Evolutionary conservation across 2,797 vertebrate genomes (phyloP).

Genomic region (Hylomyscus alleni): DNA sequence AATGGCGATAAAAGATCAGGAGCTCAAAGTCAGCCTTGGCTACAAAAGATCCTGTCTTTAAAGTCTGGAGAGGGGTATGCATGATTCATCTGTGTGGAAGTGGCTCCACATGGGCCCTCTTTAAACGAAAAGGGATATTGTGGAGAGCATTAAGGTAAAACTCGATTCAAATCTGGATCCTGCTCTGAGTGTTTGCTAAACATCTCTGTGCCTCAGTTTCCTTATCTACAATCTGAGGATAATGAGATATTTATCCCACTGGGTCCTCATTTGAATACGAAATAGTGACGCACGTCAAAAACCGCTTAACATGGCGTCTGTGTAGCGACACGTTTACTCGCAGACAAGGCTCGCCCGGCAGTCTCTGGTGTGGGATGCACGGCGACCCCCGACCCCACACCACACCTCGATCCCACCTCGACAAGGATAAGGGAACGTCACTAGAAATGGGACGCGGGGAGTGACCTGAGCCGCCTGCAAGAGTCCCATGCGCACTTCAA

Average conservation of each 20-base stretch:
- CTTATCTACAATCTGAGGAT: background rate
- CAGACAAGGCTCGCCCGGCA: background rate
- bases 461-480: background rate
- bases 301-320: background rate
- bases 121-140: background rate
- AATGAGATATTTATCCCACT: background rate
- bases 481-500: background rate
- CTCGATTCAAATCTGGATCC: background rate
- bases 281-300: slow-evolving; percentile 29
- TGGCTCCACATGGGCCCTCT: background rate
- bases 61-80: background rate
- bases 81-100: background rate
- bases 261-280: background rate
- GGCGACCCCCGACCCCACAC: background rate
- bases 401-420: fast-evolving
- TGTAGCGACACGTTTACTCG: background rate
- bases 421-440: background rate
- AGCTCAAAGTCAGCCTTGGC: background rate
- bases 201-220: background rate
- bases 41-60: background rate
- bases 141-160: background rate
- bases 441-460: background rate
- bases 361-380: background rate
- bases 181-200: background rate
- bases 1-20: background rate